Evolutionary conservation across 2,113 vertebrate species (phyloP).

Genomic region (Passer montanus): DNA sequence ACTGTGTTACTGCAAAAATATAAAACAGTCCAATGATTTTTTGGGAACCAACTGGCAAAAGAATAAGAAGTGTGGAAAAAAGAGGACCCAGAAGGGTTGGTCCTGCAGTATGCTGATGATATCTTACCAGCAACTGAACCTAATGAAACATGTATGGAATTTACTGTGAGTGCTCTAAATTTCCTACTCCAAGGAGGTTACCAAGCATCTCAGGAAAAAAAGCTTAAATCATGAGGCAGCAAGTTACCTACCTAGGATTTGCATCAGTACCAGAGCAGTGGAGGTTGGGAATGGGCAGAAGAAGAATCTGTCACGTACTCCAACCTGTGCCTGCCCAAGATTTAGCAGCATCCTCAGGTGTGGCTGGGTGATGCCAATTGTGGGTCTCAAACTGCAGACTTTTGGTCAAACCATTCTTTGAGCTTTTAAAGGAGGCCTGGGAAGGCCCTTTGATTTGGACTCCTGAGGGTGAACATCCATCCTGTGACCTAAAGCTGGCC

Average conservation of each 20-base stretch:
- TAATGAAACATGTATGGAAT: not conserved
- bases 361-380: not conserved
- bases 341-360: not conserved
- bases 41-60: not conserved
- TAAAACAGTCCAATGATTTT: not conserved
- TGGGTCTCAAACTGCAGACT: no score
- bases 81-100: not conserved
- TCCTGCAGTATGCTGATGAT: not conserved
- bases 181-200: not conserved
- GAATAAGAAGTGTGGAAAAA: not conserved
- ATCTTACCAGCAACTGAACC: not conserved
- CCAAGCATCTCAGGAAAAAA: not conserved
- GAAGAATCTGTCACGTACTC: not conserved
- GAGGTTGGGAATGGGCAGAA: not conserved
- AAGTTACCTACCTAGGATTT: not conserved
- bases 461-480: not conserved
- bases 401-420: not conserved
- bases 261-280: not conserved
- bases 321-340: not conserved
- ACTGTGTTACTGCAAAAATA: not conserved
- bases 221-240: not conserved
- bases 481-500: not conserved
- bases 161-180: not conserved
- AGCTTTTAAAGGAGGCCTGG: not conserved
- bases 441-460: not conserved